Evolutionary conservation across 2,797 vertebrate species (phyloP), one percentile per base, ranked within the genome.

Genomic region (Pipistrellus pipistrellus): DNA sequence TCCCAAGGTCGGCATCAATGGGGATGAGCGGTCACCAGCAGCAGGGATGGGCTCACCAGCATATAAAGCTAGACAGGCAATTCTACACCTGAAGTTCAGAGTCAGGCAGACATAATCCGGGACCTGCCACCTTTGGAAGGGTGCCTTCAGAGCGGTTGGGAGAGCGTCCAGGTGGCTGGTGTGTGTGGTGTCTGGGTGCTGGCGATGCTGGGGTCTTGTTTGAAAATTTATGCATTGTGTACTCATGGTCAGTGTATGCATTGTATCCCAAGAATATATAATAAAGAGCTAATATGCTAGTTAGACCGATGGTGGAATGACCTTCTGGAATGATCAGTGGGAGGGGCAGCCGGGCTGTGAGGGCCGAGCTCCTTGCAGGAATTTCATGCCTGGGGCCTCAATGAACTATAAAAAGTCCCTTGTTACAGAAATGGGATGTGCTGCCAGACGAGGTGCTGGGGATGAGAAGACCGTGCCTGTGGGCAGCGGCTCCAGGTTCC

Each of bases 391-490:
- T 55, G 20, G 1, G 6, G 21, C 53, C 20, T 55, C 53, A 23
- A 23, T 23, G 21, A 55, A 55, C 53, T 21, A 55, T 53, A 2
- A 46, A 32, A 38, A 32, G 20, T 3, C 3, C 8, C 59, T 41
- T 0, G n/a, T 30, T 64, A 35, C 14, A 4, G 53, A 41, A 3
- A 21, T 0, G 27, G 38, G 66, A 32, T 44, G 9, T 0, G 1
- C 3, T 41, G 21, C 48, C 38, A 11, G 46, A 23, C 1, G 17
- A 21, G 81, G 55, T 14, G 5, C 13, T 64, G 18, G 5, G 4
- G 86, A 27, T 0, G 0, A 20, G 6, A 13, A 30, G 13, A 20
- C 12, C 0, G 6, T 8, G 51, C 51, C 51, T 20, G n/a, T 0
- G 44, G 55, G 59, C 13, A 8, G 44, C 0, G 1, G 11, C 12